Base-by-base conservation (phyloP, 2,113 vertebrate species). In the Salminus brasiliensis region DNA sequence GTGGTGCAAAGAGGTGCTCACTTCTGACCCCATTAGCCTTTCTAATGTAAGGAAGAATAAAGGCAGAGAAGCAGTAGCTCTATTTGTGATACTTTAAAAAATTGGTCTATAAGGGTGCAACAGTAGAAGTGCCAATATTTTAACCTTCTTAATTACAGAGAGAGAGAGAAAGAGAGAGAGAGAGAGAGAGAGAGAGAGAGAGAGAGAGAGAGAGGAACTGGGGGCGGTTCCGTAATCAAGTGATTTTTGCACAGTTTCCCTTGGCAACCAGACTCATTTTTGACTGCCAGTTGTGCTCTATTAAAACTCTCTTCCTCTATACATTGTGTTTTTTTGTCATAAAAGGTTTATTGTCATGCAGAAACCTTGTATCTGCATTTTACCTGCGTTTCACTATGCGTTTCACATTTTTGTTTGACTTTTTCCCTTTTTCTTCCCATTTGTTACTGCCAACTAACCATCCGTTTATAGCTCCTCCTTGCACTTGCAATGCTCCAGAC, bases 181-280 rank as follows among this genome's bases (percentile, higher is more conserved):
- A 36, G 16, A 47, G 47, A 52, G 49, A 47, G 49, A 67, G 67
- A 59, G 72, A 77, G 23, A 65, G 15, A 75, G n/a, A 74, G 30
- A 60, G 36, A 75, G 53, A 69, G 66, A 45, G 70, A 55, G 43
- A 4, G 12, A 23, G 36, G 3, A n/a, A n/a, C n/a, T n/a, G 29
- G 43, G 45, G 11, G 1, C 16, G 39, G 27, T 32, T 59, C 10
- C 57, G 45, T 79, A 81, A 55, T 74, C 41, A 80, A 36, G 69
- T 36, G 66, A 32, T 84, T 66, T 82, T 78, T 68, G 74, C 65
- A 57, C 74, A 65, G 80, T 82, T 86, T 67, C 80, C 83, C 49
- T 36, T 81, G 80, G 83, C 70, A 86, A 86, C 85, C 47, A 66
- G 27, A 63, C 80, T 78, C 69, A 78, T 86, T 84, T 79, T 68